Percentiles rank a stretch among this genome's conserved stretches.
phyloP scores from a whole-genome alignment of 2,113 vertebrate genomes.

The Megaleporinus macrocephalus region DNA sequence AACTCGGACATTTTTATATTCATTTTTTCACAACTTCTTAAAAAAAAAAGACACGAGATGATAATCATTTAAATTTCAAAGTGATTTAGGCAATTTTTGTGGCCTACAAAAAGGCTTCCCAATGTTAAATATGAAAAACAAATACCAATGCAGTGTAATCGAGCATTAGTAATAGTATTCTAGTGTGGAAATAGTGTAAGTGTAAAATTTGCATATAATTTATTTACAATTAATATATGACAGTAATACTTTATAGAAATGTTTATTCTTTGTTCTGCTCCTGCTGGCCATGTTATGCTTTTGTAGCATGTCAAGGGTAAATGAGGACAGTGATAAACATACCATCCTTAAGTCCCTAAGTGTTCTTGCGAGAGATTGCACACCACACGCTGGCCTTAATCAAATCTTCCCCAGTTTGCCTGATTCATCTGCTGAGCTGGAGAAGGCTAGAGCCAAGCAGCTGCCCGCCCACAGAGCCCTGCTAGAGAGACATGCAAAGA shows the following conservation, averaged over 20 bases:
- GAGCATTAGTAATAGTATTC: too few relatives aligned
- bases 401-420: conserved; percentile 32
- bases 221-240: too few relatives aligned
- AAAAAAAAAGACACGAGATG: neutral
- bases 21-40: neutral
- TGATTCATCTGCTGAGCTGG: conserved; percentile 35
- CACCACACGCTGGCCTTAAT: conserved; percentile 14
- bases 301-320: neutral
- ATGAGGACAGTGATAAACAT: conserved; percentile 38
- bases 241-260: too few relatives aligned
- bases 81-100: too few relatives aligned
- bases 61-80: neutral
- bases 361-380: conserved; percentile 32
- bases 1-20: neutral
- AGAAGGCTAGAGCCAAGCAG: conserved; percentile 4
- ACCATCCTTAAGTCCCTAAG: conserved; percentile 14
- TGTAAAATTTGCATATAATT: too few relatives aligned
- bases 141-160: too few relatives aligned
- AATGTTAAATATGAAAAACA: too few relatives aligned
- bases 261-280: neutral
- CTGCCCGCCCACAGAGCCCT: neutral
- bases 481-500: neutral
- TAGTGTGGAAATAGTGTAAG: too few relatives aligned
- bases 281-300: neutral
- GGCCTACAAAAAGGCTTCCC: too few relatives aligned